Percentiles rank a stretch among this genome's conserved stretches.
Conservation (phyloP, 35 echinoderm and acorn worm genomes). For the Patiria miniata region DNA sequence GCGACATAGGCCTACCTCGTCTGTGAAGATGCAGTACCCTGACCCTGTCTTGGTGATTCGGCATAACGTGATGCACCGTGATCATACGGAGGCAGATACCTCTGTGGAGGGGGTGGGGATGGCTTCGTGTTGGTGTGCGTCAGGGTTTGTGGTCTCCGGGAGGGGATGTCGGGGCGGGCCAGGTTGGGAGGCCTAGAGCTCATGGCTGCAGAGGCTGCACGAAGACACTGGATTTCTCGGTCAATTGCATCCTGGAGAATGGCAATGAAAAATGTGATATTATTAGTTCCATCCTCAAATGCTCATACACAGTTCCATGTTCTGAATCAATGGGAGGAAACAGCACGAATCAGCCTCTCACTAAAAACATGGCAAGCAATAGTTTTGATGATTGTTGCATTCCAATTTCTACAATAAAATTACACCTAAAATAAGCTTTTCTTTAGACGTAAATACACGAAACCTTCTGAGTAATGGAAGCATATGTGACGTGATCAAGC, state of each 20-base stretch:
- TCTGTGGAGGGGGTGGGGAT: constrained; percentile 6
- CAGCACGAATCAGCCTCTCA: no score
- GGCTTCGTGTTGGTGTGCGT: not conserved
- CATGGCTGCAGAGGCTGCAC: constrained; percentile 73
- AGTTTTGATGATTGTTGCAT: no score
- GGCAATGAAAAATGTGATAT: constrained; percentile 12
- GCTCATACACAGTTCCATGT: not conserved
- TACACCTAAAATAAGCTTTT: no score
- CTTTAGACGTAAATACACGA: no score
- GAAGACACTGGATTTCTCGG: constrained; percentile 72
- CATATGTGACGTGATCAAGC: no score
- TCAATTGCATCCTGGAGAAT: constrained; percentile 70
- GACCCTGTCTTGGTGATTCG: constrained; percentile 5
- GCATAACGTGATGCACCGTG: not conserved
- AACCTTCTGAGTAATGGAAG: no score
- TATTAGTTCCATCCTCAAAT: not conserved
- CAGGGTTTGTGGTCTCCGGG: not conserved
- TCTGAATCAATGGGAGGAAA: no score
- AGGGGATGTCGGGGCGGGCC: not conserved
- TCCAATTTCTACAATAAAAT: no score
- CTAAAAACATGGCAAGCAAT: no score
- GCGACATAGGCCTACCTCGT: not conserved
- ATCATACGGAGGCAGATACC: not conserved
- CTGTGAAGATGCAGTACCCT: constrained; percentile 9
- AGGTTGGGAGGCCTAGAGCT: not conserved